Evolutionary conservation across 2,888 invertebrate genomes (phyloP), one percentile per base, ranked within the genome.

Genomic region (Eristalinus sepulchralis): DNA sequence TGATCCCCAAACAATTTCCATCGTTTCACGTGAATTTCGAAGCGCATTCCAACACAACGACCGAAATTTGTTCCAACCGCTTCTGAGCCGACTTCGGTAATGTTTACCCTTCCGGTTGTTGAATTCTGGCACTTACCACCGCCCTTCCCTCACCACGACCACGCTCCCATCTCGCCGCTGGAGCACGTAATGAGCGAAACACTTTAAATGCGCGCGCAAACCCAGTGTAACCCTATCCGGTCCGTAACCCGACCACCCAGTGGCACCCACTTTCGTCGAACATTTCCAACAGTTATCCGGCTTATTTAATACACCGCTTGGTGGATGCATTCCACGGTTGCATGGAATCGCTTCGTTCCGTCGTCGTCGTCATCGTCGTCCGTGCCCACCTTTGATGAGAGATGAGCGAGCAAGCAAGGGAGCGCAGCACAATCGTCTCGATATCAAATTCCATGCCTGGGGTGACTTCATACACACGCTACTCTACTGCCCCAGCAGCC

Each of bases 231-330:
- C 71, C 47, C 59, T 66, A 79, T 71, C 72, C 24, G 24, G 47
- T 17, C 17, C 47, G 47, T 47, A 47, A 47, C 47, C 47, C 57
- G 22, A 57, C 24, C 57, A 57, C 57, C 57, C 57, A 57, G 22
- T 57, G 24, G 22, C 22, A 57, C 57, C 24, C 22, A 57, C 13
- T 24, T 57, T 17, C 47, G 47, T 17, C 17, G 47, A 47, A 17
- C 47, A 17, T 47, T 47, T 47, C 47, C 57, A 57, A 66, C 64
- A 82, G 71, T 82, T 77, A 82, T 71, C 71, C 77, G 71, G 60
- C 82, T 82, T 77, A 82, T 82, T 82, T 77, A 77, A 71, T 72
- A 36, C 60, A 53, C 64, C 34, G 47, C 67, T 47, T 27, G 47
- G 6, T 62, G 36, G 34, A 82, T 70, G 70, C 70, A 55, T 82